Evolutionary conservation across 2,113 vertebrate species (phyloP).

Genomic region (Trachemys scripta): DNA sequence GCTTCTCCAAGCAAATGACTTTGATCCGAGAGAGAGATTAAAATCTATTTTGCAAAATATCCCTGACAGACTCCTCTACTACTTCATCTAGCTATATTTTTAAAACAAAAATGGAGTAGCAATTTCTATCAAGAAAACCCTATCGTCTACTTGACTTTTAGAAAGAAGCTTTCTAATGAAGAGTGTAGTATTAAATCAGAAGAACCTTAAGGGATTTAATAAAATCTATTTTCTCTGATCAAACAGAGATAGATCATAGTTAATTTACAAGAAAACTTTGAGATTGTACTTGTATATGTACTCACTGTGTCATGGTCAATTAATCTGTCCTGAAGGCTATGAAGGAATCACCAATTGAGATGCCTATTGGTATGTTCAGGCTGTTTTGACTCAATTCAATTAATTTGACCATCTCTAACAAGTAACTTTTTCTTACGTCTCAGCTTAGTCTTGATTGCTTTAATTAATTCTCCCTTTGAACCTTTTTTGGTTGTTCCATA

Average conservation of each 20-base stretch:
- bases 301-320: neutral
- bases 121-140: neutral
- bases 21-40: neutral
- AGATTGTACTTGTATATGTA: neutral
- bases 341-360: neutral
- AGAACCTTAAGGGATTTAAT: neutral
- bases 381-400: constrained; percentile 8
- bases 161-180: neutral
- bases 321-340: neutral
- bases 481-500: neutral
- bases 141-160: neutral
- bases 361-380: neutral
- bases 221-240: neutral
- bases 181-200: neutral
- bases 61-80: neutral
- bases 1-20: too few relatives aligned
- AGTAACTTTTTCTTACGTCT: neutral
- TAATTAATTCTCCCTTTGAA: neutral
- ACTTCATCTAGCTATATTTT: neutral
- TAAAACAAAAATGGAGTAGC: neutral
- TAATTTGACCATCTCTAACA: constrained; percentile 21
- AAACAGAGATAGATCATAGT: neutral
- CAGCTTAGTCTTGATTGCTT: neutral
- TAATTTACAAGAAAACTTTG: neutral
- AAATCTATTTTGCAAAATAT: neutral